phyloP scores from a whole-genome alignment of 2,113 vertebrate genomes.

The Acrocephalus arundinaceus region DNA sequence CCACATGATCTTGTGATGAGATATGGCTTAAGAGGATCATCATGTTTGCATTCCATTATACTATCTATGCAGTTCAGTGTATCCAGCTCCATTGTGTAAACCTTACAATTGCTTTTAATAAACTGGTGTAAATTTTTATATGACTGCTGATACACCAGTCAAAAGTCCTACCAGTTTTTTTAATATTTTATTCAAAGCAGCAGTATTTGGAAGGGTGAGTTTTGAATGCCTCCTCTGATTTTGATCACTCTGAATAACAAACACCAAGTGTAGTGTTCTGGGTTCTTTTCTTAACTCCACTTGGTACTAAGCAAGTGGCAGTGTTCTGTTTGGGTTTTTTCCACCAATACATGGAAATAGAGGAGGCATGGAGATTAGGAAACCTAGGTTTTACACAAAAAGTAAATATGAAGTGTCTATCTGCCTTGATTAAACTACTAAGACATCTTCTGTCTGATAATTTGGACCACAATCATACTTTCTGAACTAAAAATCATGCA shows the following conservation, averaged over 20 bases:
- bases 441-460: not conserved
- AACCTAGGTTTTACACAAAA: not conserved
- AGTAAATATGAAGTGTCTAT: not conserved
- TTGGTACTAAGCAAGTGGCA: not conserved
- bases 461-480: not conserved
- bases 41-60: not conserved
- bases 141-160: not conserved
- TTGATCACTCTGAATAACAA: not conserved
- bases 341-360: not conserved
- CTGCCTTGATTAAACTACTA: not conserved
- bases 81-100: accelerated
- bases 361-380: not conserved
- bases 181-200: not conserved
- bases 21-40: not conserved
- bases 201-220: not conserved
- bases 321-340: not conserved
- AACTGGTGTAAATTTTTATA: not conserved
- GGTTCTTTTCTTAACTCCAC: no score
- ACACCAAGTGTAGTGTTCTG: no score
- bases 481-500: not conserved
- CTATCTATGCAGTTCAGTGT: not conserved
- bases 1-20: accelerated
- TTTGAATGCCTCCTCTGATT: not conserved
- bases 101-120: not conserved
- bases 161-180: not conserved